Evolutionary conservation across 2,888 invertebrate genomes (phyloP).

Genomic region (Chymomyza fuscimana): DNA sequence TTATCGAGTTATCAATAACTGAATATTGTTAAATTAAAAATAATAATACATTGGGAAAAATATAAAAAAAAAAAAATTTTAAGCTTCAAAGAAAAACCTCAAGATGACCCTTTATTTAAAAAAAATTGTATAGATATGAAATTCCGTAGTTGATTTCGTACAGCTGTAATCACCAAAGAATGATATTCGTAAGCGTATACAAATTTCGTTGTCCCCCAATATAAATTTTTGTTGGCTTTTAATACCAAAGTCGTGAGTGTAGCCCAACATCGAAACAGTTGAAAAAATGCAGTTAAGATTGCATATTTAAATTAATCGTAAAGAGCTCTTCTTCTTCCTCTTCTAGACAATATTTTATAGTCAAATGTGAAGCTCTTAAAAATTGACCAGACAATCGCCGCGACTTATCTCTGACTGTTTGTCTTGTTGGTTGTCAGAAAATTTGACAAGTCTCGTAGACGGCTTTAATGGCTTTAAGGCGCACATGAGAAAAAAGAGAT

Average conservation of each 20-base stretch:
- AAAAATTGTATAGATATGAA: no score
- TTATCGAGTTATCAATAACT: no score
- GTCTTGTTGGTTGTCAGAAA: constrained; percentile 6
- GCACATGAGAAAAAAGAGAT: neutral
- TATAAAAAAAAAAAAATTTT: no score
- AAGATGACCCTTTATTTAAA: no score
- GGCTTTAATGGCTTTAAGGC: neutral
- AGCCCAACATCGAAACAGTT: neutral
- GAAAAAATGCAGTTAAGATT: neutral
- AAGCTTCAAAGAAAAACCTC: no score
- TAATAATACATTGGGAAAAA: no score
- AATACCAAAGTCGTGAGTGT: neutral
- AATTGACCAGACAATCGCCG: neutral
- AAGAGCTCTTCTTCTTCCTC: neutral
- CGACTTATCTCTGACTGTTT: neutral
- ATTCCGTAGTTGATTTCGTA: no score
- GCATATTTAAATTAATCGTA: neutral
- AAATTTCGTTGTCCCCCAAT: neutral
- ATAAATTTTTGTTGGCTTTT: neutral
- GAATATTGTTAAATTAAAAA: no score
- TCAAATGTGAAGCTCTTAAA: constrained; percentile 1
- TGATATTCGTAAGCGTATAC: neutral
- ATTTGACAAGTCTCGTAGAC: neutral
- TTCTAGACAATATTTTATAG: neutral
- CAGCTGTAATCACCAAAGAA: neutral